Evolutionary conservation across 2,888 invertebrate genomes (phyloP).

Genomic region (Linnaemya vulpina): DNA sequence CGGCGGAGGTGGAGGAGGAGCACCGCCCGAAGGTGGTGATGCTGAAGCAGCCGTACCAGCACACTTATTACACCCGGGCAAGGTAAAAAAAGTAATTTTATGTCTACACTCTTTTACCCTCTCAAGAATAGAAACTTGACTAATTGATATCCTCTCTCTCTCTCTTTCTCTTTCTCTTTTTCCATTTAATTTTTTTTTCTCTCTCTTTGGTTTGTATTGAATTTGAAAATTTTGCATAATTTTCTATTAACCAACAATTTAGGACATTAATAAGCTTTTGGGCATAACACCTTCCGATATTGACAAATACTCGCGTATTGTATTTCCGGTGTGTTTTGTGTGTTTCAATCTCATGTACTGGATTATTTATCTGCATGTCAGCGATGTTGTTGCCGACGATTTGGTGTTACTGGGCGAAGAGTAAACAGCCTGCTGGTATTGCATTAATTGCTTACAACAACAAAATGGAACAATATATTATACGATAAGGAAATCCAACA

Average conservation of each 20-base stretch:
- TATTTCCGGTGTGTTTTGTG: conserved; percentile 99
- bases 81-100: conserved; percentile 84
- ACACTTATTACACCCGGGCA: conserved; percentile 93
- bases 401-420: conserved; percentile 91
- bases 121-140: conserved; percentile 60
- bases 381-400: conserved; percentile 97
- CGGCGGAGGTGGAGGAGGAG: conserved; percentile 79
- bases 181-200: not conserved
- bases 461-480: conserved; percentile 17
- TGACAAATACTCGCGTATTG: conserved; percentile 99
- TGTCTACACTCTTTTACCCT: conserved; percentile 71
- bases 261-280: conserved; percentile 94
- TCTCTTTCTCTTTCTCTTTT: not conserved
- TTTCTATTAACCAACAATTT: conserved; percentile 67
- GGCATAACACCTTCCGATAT: conserved; percentile 98
- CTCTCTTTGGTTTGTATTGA: not conserved
- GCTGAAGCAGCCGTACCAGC: conserved; percentile 84
- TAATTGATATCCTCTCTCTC: conserved; percentile 57
- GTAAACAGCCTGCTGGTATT: conserved; percentile 83
- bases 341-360: conserved; percentile 99
- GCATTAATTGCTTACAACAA: conserved; percentile 41
- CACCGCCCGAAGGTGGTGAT: conserved; percentile 84
- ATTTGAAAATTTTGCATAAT: not conserved
- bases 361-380: conserved; percentile 98
- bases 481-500: conserved; percentile 26